Percentiles rank a stretch among this genome's conserved stretches.
Evolutionary conservation across 1,140 invertebrate species (phyloP).

Genomic region (Rhyzopertha dominica): DNA sequence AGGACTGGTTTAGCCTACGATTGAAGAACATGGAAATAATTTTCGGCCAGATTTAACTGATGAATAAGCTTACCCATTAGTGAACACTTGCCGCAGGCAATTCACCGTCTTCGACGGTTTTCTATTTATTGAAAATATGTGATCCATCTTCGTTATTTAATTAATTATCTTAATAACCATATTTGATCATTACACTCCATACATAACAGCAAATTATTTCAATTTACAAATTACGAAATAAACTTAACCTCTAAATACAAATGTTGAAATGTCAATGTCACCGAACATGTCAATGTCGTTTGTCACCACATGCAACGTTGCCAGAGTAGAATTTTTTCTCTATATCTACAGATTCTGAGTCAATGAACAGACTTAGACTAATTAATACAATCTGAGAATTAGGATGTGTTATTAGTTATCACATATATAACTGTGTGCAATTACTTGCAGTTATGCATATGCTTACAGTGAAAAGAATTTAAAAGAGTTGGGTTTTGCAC

Average conservation of each 20-base stretch:
- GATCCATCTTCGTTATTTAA: slow-evolving; percentile 30
- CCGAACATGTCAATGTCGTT: too few species aligned
- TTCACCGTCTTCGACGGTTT: slow-evolving; percentile 28
- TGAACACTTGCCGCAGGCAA: slow-evolving; percentile 25
- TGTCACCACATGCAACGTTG: too few species aligned
- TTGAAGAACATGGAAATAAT: slow-evolving; percentile 12
- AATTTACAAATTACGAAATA: neutral
- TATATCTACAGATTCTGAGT: too few species aligned
- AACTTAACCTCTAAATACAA: neutral
- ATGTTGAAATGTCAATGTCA: neutral
- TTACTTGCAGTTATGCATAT: too few species aligned
- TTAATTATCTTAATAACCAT: neutral
- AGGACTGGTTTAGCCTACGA: slow-evolving; percentile 37
- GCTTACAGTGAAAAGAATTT: too few species aligned
- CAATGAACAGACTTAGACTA: too few species aligned
- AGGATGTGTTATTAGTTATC: too few species aligned
- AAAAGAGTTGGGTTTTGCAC: too few species aligned
- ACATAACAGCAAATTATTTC: neutral
- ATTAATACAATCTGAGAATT: too few species aligned
- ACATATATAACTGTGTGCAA: too few species aligned
- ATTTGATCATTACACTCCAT: neutral
- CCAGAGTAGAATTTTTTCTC: too few species aligned
- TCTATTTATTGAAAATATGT: slow-evolving; percentile 38
- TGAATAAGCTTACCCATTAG: slow-evolving; percentile 26
- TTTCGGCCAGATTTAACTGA: slow-evolving; percentile 9